Percentiles rank a stretch among this genome's conserved stretches.
Conservation (phyloP, 2,113 vertebrate species). For the Thinocorus orbignyianus region DNA sequence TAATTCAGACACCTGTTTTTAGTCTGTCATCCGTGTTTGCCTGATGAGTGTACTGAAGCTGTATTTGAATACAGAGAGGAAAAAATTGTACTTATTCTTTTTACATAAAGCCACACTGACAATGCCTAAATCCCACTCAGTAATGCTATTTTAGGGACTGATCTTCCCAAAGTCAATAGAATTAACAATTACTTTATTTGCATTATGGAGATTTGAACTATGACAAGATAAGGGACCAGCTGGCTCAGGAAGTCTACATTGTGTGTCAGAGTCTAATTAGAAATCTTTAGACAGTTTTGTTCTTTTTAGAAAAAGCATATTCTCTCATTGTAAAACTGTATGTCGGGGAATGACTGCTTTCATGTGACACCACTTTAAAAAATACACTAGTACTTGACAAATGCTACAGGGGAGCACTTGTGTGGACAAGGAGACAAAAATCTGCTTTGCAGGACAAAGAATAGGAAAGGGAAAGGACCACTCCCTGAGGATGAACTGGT, state of each 20-base stretch:
- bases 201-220: neutral
- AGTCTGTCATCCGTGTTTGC: neutral
- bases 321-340: neutral
- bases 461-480: neutral
- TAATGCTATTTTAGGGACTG: neutral
- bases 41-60: neutral
- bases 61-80: neutral
- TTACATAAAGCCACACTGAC: neutral
- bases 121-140: neutral
- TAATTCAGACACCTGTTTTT: neutral
- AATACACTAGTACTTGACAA: neutral
- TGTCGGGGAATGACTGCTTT: neutral
- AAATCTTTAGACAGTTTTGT: neutral
- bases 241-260: neutral
- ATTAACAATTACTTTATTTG: neutral
- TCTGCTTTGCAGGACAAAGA: neutral
- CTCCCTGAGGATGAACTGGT: neutral
- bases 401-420: neutral
- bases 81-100: neutral
- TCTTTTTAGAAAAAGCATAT: neutral
- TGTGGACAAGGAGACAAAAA: neutral
- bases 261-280: neutral
- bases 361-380: neutral
- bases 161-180: neutral
- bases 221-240: neutral